phyloP scores from a whole-genome alignment of 2,113 vertebrate species.

The Onychostruthus taczanowskii region DNA sequence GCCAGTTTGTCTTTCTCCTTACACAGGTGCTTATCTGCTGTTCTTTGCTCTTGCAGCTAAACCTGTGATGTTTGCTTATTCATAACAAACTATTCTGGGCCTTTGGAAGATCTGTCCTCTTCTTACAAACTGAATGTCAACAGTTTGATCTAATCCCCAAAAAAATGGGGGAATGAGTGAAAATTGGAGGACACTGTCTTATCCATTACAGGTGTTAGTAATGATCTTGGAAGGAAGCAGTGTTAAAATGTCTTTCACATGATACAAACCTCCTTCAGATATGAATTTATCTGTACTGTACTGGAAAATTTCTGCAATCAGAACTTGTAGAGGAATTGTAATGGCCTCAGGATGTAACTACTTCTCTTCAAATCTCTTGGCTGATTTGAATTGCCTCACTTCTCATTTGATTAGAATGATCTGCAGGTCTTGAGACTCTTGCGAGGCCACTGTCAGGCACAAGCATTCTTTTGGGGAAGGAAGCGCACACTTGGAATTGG shows the following conservation, averaged over 20 bases:
- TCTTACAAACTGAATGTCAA: background rate
- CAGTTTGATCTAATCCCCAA: background rate
- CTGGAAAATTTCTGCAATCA: background rate
- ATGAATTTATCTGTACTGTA: background rate
- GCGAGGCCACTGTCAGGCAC: background rate
- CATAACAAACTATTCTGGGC: background rate
- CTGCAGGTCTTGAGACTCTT: constrained; percentile 11
- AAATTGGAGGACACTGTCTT: background rate
- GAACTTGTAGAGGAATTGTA: background rate
- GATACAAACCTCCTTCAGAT: background rate
- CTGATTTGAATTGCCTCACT: background rate
- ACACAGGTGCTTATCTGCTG: background rate
- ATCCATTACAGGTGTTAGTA: background rate
- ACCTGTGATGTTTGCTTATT: background rate
- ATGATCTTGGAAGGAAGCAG: background rate
- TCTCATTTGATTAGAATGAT: constrained; percentile 2
- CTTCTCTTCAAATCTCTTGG: background rate
- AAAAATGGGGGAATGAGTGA: background rate
- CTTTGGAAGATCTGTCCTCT: background rate
- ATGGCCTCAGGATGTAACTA: background rate
- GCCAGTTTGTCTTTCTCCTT: background rate
- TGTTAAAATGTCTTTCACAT: background rate
- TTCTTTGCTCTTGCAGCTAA: constrained; percentile 11
- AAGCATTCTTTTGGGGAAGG: background rate
- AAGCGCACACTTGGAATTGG: background rate